These are phyloP conservation scores for Acrobasis repandana DNA, from an alignment of 2,888 invertebrate species.

Conservation along the genomic window DNA sequence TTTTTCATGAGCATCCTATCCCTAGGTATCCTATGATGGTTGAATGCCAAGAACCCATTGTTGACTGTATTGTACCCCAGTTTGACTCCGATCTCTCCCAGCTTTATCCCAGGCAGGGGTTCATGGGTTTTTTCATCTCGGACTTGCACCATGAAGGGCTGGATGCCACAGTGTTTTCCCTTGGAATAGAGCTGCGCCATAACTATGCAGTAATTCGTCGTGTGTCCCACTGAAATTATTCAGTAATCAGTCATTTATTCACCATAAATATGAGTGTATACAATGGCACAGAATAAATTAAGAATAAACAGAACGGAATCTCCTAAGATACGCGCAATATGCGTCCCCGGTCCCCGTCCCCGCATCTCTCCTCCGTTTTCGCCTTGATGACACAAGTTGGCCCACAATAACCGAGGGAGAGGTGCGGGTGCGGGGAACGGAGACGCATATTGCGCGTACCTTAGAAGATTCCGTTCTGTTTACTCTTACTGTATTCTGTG, in stretches of 20 bases:
- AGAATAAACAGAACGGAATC: too few species aligned
- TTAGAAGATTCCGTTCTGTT: too few species aligned
- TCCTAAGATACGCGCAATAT: too few species aligned
- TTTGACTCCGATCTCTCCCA: slow-evolving; percentile 97
- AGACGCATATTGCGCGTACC: too few species aligned
- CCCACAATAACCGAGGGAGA: too few species aligned
- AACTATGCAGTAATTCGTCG: slow-evolving; percentile 94
- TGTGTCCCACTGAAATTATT: slow-evolving; percentile 91
- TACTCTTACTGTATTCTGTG: too few species aligned
- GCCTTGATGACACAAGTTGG: too few species aligned
- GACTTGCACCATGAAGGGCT: slow-evolving; percentile 95
- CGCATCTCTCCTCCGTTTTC: too few species aligned
- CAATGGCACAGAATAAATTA: too few species aligned
- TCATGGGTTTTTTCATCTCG: slow-evolving; percentile 94
- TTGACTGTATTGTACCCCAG: slow-evolving; percentile 94
- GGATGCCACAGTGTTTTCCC: slow-evolving; percentile 92
- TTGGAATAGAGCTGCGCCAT: slow-evolving; percentile 94
- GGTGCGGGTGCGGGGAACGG: too few species aligned
- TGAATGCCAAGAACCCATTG: slow-evolving; percentile 95
- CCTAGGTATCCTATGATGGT: slow-evolving; percentile 93
- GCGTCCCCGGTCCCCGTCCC: too few species aligned
- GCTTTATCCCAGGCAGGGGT: slow-evolving; percentile 92
- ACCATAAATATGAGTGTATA: too few species aligned
- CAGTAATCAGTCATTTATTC: background rate
- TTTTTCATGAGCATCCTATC: slow-evolving; percentile 96